Base-by-base conservation (phyloP, 2,888 invertebrate genomes). In the Amphipyra berbera region DNA sequence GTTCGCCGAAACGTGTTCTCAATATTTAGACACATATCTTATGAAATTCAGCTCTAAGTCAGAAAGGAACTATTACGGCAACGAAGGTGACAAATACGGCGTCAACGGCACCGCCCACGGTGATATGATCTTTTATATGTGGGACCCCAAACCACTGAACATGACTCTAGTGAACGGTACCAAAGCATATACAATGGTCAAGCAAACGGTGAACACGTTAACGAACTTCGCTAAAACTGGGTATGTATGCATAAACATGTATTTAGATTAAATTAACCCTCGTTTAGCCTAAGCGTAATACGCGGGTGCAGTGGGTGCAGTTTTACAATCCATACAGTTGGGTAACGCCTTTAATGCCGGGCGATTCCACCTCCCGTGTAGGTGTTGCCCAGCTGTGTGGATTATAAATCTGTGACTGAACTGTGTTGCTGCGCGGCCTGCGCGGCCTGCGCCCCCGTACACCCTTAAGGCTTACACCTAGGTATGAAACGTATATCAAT, bases 221-320 rank as follows among this genome's bases (percentile, higher is more conserved):
- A 86, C 85, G 0, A 88, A 89, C 68, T 91, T 90, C 61, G 88
- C 86, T n/a, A 88, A 89, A 68, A 85, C 77, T 57, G 90, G 90
- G 91, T 90, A 76, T 84, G 47, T 37, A 37, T 10, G 37, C 37
- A 10, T 10, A 37, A 9, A 37, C 12, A 7, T 12, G 9, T 10
- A 37, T 2, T 37, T 37, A 10, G 1, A 10, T 30, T 21, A 21
- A 21, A 21, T 1, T 3, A 21, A 30, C 2, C 4, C 14, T 21
- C n/a, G n/a, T n/a, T n/a, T n/a, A n/a, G n/a, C n/a, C n/a, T n/a
- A n/a, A n/a, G n/a, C n/a, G n/a, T n/a, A n/a, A n/a, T n/a, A n/a
- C n/a, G n/a, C n/a, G n/a, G n/a, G n/a, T n/a, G n/a, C n/a, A n/a
- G n/a, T n/a, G n/a, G n/a, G n/a, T n/a, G n/a, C n/a, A n/a, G n/a